These are phyloP conservation scores for Drosophila robusta DNA, from an alignment of 2,888 invertebrate species.

Conservation along the genomic window DNA sequence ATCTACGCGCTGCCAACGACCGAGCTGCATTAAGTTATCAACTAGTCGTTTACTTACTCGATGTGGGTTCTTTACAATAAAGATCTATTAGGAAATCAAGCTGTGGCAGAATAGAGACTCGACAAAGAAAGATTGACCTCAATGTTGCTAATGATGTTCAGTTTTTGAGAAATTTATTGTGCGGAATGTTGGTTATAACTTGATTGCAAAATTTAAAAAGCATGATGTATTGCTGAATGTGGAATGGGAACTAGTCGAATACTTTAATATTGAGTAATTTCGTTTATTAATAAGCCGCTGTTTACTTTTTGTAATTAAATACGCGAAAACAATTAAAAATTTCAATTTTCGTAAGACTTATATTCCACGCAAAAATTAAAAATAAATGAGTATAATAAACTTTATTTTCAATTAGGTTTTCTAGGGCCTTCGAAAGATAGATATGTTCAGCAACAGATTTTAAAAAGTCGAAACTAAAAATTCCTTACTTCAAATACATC, in stretches of 20 bases:
- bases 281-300: too few species aligned
- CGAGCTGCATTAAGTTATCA: slow-evolving; percentile 39
- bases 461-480: too few species aligned
- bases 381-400: too few species aligned
- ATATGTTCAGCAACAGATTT: too few species aligned
- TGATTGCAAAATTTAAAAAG: neutral
- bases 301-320: too few species aligned
- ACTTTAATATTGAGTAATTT: too few species aligned
- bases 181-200: neutral
- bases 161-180: neutral
- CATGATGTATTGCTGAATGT: neutral
- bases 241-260: neutral
- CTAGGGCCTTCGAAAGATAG: too few species aligned
- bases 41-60: slow-evolving; percentile 16
- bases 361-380: too few species aligned
- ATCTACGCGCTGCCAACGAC: slow-evolving; percentile 14
- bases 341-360: too few species aligned
- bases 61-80: neutral
- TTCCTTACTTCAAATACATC: too few species aligned
- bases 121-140: slow-evolving; percentile 40
- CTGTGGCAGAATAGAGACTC: slow-evolving; percentile 10
- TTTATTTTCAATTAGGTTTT: too few species aligned
- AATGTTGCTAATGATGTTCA: slow-evolving; percentile 31
- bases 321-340: too few species aligned
- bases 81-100: slow-evolving; percentile 10